Evolutionary conservation across 2,888 invertebrate genomes (phyloP), one percentile per base, ranked within the genome.

Genomic region (Dryadula phaetusa): DNA sequence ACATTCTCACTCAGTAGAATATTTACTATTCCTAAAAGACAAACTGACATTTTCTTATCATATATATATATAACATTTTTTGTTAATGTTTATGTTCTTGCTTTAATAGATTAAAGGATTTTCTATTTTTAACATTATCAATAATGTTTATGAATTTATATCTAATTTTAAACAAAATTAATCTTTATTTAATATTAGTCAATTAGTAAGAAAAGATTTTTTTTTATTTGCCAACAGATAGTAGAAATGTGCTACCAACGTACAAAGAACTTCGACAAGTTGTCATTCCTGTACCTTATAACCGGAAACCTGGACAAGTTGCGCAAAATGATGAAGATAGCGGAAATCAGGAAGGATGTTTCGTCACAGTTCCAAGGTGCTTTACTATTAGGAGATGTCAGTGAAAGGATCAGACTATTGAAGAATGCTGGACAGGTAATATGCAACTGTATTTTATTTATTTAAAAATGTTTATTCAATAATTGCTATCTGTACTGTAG

Each of bases 221-320:
- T 7, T 34, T 37, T 37, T 46, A 20, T 66, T n/a, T n/a, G n/a
- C n/a, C 53, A 53, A 34, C 79, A 93, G 93, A 93, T 97, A 58
- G 99, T 99, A 0, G 99, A 99, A 88, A 99, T 99, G 99, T 99
- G 99, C 81, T 99, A 99, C 88, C 99, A 99, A 84, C 95, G 99
- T 71, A 99, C 99, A 0, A 99, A 99, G 93, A 99, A 99, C 93
- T 99, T 99, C 86, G 99, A 99, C 88, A 99, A 99, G 90, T 94
- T 99, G 0, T 97, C 99, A 16, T 99, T 99, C 93, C 94, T 99
- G 47, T 99, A 99, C 89, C 94, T 99, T 46, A 98, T 99, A 73
- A 99, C 99, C 16, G 99, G 99, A 12, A 99, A 99, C 87, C 92
- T 99, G 80, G 99, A 99, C 70, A 99, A 99, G 85, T 92, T 99